Evolutionary conservation across 2,113 vertebrate species (phyloP).

Genomic region (Delphinapterus leucas): DNA sequence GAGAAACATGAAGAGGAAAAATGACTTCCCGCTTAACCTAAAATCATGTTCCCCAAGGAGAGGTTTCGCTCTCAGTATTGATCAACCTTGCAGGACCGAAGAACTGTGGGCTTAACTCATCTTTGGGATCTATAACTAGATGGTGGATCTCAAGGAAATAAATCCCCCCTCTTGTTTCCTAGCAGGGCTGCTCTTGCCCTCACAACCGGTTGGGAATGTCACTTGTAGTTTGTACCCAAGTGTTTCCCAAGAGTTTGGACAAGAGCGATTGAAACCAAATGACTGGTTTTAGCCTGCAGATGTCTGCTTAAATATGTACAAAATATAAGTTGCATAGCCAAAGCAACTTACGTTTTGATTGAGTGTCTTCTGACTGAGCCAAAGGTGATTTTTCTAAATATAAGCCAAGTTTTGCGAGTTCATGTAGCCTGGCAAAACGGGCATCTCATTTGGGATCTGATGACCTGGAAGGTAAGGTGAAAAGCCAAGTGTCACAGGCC

Average conservation of each 20-base stretch:
- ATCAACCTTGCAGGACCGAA: not conserved
- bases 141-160: not conserved
- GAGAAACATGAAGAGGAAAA: slow-evolving; percentile 22
- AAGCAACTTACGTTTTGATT: no score
- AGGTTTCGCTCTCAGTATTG: not conserved
- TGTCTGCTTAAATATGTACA: not conserved
- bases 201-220: not conserved
- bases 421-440: not conserved
- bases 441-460: not conserved
- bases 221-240: not conserved
- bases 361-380: not conserved
- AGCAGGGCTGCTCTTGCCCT: accelerated
- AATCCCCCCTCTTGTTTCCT: not conserved
- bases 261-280: not conserved
- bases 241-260: not conserved
- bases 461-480: not conserved
- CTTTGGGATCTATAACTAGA: not conserved
- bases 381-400: not conserved
- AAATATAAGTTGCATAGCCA: not conserved
- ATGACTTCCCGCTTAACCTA: not conserved
- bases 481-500: not conserved
- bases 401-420: not conserved
- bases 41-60: not conserved
- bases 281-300: not conserved
- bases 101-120: not conserved